Conservation (phyloP, 2,888 invertebrate species). For the Nemapogon koenigi region DNA sequence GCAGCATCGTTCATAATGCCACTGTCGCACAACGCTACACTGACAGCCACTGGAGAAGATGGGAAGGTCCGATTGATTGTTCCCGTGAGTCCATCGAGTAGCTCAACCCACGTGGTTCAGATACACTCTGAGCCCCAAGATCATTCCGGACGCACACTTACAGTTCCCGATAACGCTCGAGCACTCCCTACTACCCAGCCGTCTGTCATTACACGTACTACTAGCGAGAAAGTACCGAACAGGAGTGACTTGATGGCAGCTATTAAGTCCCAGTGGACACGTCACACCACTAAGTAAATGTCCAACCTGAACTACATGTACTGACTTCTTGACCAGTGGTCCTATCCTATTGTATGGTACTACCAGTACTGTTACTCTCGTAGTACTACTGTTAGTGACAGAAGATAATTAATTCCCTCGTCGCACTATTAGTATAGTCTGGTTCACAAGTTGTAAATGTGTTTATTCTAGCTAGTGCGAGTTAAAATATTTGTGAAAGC, state of each 20-base stretch:
- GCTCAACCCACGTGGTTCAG: constrained; percentile 30
- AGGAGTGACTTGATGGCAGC: constrained; percentile 86
- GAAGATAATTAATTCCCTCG: too few species aligned
- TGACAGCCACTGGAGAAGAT: constrained; percentile 67
- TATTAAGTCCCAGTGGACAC: constrained; percentile 82
- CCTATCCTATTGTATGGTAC: too few species aligned
- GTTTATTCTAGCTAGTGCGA: too few species aligned
- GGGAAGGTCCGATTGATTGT: constrained; percentile 69
- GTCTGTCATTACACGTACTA: constrained; percentile 75
- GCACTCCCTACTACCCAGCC: constrained; percentile 59
- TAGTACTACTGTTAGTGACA: too few species aligned
- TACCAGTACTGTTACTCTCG: too few species aligned
- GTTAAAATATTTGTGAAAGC: too few species aligned
- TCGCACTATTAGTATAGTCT: too few species aligned
- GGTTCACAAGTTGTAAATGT: too few species aligned
- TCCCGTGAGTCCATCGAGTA: constrained; percentile 61
- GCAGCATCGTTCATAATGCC: constrained; percentile 71
- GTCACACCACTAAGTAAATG: constrained; percentile 86
- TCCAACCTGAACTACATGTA: too few species aligned
- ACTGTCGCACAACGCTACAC: constrained; percentile 67
- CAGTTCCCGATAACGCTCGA: constrained; percentile 44
- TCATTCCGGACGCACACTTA: constrained; percentile 55
- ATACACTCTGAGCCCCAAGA: constrained; percentile 27
- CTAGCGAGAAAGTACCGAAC: constrained; percentile 86
- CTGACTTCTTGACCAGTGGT: too few species aligned